Evolutionary conservation across 1,140 invertebrate species (phyloP), one percentile per base, ranked within the genome.

Genomic region (Magallana ariakensis): DNA sequence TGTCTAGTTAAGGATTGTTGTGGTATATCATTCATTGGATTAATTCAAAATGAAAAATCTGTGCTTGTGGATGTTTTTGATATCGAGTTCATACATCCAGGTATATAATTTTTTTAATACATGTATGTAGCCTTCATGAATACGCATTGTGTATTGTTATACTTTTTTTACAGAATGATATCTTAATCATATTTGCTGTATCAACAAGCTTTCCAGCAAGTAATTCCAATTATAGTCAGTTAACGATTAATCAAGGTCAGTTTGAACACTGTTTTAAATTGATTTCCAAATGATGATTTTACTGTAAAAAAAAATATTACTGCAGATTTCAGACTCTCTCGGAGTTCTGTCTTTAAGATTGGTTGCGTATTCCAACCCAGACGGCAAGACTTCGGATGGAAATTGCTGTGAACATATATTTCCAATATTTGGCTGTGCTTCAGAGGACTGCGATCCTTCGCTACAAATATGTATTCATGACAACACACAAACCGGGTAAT

Each of bases 371-470:
- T 75, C 66, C 4, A 75, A 75, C 22, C 66, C 66, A 13, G 66
- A 75, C 13, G 66, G 66, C 22, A 75, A 75, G 22, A 75, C 66
- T 11, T 8, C 66, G 33, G 66, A 75, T 26, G 66, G 66, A 2
- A 75, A 26, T 26, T 75, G 22, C 5, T 75, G 66, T 75, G 66
- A 75, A 10, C 66, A 75, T 26, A 75, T 75, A 33, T 75, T 75
- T 75, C 6, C 66, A 19, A 33, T 75, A 10, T 75, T 75, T 33
- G 66, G 66, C 9, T 75, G 22, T 75, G 19, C 66, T 26, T 33
- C 66, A 26, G 66, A 8, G 4, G 66, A 75, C 66, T 75, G 66
- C 22, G 66, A 75, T 75, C 66, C 66, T 26, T 4, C 19, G 1
- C 33, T 75, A 2, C 22, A 9, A 75, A 33, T 75, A 9, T 75